These are phyloP conservation scores for Liodrosophila aerea DNA, from an alignment of 2,888 invertebrate genomes.

Conservation along the genomic window DNA sequence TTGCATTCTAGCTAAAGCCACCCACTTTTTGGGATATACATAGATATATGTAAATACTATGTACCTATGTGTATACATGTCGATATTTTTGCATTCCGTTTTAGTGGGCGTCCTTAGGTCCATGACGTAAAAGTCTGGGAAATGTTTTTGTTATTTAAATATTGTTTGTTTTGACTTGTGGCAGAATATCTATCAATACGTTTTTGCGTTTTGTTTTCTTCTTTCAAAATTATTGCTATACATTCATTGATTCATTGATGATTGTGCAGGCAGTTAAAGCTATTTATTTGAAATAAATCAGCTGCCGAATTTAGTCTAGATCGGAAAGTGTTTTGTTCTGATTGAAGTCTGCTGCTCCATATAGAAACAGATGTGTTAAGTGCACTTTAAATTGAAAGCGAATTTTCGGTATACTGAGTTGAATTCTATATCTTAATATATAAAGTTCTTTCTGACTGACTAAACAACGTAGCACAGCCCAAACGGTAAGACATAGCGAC, in stretches of 20 bases:
- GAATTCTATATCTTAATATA: too few relatives aligned
- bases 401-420: too few relatives aligned
- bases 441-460: too few relatives aligned
- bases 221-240: slow-evolving; percentile 8
- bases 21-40: slow-evolving; percentile 28
- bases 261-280: slow-evolving; percentile 1
- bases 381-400: not conserved
- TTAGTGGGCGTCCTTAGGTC: slow-evolving; percentile 38
- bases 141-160: slow-evolving; percentile 18
- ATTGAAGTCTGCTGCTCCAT: not conserved
- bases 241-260: slow-evolving; percentile 15
- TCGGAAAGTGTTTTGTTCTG: not conserved
- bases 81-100: slow-evolving; percentile 2
- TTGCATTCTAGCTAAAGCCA: slow-evolving; percentile 21
- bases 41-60: too few relatives aligned
- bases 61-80: not conserved
- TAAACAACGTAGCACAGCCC: too few relatives aligned
- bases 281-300: slow-evolving; percentile 25
- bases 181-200: slow-evolving; percentile 18
- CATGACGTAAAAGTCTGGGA: slow-evolving; percentile 33
- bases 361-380: not conserved
- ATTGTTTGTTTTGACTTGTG: not conserved
- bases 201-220: slow-evolving; percentile 26
- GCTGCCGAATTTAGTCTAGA: slow-evolving; percentile 5
- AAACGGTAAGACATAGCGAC: too few relatives aligned